phyloP scores from a whole-genome alignment of 2,797 vertebrate species.

The Lepidocolaptes lacrymiger region DNA sequence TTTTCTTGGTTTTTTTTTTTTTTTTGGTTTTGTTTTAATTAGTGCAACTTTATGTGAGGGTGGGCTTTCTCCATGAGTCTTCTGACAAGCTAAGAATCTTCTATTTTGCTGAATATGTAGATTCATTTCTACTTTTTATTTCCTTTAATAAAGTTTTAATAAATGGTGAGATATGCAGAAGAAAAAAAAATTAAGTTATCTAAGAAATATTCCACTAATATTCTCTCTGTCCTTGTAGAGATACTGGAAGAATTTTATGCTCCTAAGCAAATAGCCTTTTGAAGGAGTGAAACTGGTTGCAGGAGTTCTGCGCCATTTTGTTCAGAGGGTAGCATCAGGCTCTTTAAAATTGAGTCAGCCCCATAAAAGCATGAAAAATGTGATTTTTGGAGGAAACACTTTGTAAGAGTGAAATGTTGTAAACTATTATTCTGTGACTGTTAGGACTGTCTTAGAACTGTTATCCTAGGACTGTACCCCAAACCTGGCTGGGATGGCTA shows the following conservation, averaged over 20 bases:
- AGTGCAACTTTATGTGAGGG: background rate
- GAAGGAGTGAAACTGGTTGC: background rate
- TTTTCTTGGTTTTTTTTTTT: background rate
- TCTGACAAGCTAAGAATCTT: conserved; percentile 30
- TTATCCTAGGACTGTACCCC: background rate
- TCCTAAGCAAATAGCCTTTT: background rate
- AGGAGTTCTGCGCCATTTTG: background rate
- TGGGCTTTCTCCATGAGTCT: background rate
- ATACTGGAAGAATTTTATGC: background rate
- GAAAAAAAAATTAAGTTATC: background rate
- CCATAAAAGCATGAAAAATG: background rate
- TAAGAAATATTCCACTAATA: background rate
- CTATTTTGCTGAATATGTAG: conserved; percentile 33
- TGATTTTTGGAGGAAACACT: background rate
- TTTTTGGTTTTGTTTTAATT: background rate
- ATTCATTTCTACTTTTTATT: conserved; percentile 6
- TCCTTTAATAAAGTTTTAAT: background rate
- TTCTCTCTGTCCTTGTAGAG: background rate
- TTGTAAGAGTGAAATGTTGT: background rate
- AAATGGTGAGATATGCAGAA: background rate
- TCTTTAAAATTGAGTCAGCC: background rate
- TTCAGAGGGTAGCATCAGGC: background rate
- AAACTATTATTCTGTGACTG: background rate
- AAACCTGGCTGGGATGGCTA: background rate
- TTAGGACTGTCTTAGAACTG: background rate